phyloP scores from a whole-genome alignment of 2,113 vertebrate genomes.

The Jaculus jaculus region DNA sequence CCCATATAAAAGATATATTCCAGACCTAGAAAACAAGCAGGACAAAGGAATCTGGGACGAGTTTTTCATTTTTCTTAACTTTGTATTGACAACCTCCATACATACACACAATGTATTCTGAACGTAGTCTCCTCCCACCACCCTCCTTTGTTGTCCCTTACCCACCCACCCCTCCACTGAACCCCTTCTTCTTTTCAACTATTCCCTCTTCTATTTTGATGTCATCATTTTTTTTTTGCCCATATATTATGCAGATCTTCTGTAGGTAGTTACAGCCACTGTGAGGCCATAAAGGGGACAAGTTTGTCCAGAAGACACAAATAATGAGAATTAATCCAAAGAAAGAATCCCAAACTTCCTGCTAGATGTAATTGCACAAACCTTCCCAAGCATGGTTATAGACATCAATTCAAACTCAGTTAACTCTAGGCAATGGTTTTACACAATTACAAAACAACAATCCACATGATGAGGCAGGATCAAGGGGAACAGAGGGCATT shows the following conservation, averaged over 20 bases:
- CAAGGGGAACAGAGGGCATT: neutral
- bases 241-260: no score
- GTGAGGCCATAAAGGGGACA: neutral
- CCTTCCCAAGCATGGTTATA: conserved; percentile 28
- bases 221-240: no score
- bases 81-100: no score
- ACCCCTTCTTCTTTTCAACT: no score
- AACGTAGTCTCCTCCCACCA: no score
- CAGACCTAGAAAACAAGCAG: neutral
- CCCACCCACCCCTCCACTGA: no score
- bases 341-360: neutral
- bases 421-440: conserved; percentile 11
- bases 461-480: neutral
- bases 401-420: conserved; percentile 42
- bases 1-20: neutral
- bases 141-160: no score
- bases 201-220: no score
- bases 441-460: conserved; percentile 50
- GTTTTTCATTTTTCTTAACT: no score
- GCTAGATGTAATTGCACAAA: conserved; percentile 40
- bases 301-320: neutral
- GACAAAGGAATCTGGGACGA: neutral
- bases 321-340: neutral
- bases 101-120: no score
- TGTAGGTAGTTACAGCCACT: no score